Conservation (phyloP, 2,797 vertebrate species). For the Lepilemur septentrionalis region DNA sequence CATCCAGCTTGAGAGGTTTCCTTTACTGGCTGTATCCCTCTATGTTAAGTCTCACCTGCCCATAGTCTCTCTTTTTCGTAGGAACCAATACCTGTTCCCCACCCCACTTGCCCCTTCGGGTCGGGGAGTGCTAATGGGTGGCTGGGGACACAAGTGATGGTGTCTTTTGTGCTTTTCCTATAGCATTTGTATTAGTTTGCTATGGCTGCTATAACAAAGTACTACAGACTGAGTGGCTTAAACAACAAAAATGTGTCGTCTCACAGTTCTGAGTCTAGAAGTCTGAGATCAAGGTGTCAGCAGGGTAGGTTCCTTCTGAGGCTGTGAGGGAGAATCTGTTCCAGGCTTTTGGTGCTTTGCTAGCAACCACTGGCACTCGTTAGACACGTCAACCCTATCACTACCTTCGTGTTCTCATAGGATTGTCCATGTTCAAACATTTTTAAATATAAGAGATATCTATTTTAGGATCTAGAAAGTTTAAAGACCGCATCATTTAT, state of each 20-base stretch:
- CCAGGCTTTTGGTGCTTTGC: neutral
- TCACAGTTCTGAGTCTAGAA: neutral
- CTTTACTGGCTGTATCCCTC: neutral
- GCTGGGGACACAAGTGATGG: accelerated
- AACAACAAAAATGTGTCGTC: neutral
- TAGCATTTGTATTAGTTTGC: neutral
- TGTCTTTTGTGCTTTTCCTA: neutral
- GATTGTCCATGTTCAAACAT: neutral
- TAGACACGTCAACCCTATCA: neutral
- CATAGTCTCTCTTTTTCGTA: neutral
- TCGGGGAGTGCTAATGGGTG: neutral
- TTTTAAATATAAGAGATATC: neutral
- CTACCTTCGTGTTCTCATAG: neutral
- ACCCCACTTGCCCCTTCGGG: neutral
- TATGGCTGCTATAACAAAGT: neutral
- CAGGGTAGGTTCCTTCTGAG: neutral
- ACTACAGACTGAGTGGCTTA: neutral
- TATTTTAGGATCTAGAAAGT: neutral
- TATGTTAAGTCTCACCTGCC: neutral
- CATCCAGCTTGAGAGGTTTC: neutral
- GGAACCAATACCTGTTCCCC: no score
- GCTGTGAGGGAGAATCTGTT: neutral
- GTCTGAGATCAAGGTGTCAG: neutral
- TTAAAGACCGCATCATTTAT: neutral
- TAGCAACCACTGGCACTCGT: neutral